Percentiles rank a stretch among this genome's conserved stretches.
Evolutionary conservation across 2,888 invertebrate species (phyloP).

Genomic region (Byasa hedistus): DNA sequence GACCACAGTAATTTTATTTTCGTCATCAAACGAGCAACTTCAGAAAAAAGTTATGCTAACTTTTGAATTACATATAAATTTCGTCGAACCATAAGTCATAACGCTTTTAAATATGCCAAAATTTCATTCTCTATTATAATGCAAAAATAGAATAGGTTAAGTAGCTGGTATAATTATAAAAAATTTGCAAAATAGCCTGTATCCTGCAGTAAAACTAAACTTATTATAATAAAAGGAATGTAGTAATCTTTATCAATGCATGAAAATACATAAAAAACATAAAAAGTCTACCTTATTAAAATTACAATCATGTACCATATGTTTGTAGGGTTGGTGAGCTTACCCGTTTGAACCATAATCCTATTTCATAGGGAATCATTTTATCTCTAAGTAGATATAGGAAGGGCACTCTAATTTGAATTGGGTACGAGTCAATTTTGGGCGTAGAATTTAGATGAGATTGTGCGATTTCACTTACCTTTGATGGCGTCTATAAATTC

Average conservation of each 20-base stretch:
- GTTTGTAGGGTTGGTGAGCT: background rate
- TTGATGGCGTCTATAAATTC: background rate
- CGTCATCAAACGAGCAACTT: background rate
- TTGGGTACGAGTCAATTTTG: slow-evolving; percentile 8
- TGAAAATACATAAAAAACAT: background rate
- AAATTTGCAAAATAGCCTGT: too few species aligned
- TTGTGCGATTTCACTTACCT: background rate
- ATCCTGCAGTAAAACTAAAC: background rate
- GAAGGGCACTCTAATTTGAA: slow-evolving; percentile 6
- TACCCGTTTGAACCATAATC: background rate
- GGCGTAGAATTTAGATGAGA: slow-evolving; percentile 9
- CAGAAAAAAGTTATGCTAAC: too few species aligned
- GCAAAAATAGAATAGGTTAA: too few species aligned
- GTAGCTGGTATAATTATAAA: too few species aligned
- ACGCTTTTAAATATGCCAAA: too few species aligned
- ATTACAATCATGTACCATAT: background rate
- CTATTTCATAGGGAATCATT: too few species aligned
- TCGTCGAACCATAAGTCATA: too few species aligned
- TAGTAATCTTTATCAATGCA: background rate
- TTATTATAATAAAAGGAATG: background rate
- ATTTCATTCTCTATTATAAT: too few species aligned
- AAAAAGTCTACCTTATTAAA: background rate
- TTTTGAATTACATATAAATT: too few species aligned
- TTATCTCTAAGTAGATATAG: background rate
- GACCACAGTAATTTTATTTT: background rate